A percentile compares a stretch with the other conserved stretches of the same genome.
These are phyloP conservation scores for Tanypteryx hageni DNA, from an alignment of 2,888 invertebrate genomes.

Conservation along the genomic window DNA sequence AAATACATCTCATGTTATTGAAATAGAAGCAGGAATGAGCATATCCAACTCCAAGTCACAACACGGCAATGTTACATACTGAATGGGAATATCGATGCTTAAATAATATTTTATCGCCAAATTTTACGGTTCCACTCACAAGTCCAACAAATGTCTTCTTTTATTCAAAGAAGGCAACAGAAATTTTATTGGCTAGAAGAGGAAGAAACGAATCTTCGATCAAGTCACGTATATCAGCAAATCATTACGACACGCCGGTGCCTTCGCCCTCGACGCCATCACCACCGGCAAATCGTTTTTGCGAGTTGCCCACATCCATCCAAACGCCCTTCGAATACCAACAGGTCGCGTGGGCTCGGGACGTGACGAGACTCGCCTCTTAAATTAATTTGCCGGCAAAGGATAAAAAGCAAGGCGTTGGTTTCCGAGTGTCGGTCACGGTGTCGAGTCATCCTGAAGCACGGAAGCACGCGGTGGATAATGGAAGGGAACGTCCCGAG, in stretches of 20 bases:
- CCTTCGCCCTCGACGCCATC: neutral
- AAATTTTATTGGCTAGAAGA: neutral
- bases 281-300: neutral
- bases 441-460: neutral
- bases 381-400: neutral
- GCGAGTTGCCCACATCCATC: neutral
- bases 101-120: too few species aligned
- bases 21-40: too few species aligned
- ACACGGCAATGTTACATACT: too few species aligned
- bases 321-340: neutral
- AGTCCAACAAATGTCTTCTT: too few species aligned
- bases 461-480: neutral
- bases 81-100: too few species aligned
- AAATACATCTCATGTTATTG: too few species aligned
- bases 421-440: neutral
- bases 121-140: too few species aligned
- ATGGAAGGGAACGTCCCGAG: neutral
- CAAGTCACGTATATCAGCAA: neutral
- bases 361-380: neutral
- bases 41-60: too few species aligned
- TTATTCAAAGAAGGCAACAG: neutral
- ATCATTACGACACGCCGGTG: neutral
- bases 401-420: neutral
- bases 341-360: neutral
- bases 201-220: neutral